These are phyloP conservation scores for Meliscaeva auricollis DNA, from an alignment of 2,888 invertebrate genomes.

Conservation along the genomic window DNA sequence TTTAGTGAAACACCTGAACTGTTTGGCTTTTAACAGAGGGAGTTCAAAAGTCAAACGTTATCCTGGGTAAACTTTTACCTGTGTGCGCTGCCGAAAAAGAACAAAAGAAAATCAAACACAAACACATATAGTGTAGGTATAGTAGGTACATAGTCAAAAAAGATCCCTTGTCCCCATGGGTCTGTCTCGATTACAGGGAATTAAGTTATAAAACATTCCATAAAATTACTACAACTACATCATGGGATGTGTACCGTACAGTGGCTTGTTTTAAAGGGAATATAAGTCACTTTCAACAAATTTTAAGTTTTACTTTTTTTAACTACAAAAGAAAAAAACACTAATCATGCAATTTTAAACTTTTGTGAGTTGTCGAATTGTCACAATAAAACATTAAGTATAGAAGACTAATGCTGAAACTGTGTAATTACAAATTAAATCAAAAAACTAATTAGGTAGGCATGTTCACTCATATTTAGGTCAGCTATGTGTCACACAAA, in stretches of 20 bases:
- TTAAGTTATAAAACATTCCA: constrained; percentile 47
- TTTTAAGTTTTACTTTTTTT: neutral
- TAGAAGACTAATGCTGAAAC: too few species aligned
- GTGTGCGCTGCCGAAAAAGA: constrained; percentile 22
- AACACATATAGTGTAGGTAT: neutral
- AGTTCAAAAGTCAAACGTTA: constrained; percentile 67
- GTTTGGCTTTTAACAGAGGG: constrained; percentile 34
- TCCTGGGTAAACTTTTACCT: constrained; percentile 44
- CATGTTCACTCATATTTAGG: too few species aligned
- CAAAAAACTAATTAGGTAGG: too few species aligned
- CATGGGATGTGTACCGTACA: neutral
- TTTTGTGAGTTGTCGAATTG: too few species aligned
- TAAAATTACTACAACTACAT: constrained; percentile 22
- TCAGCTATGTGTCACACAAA: too few species aligned
- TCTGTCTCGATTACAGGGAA: constrained; percentile 45
- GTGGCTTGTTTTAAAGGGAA: neutral
- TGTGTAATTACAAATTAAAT: too few species aligned
- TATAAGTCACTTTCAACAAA: neutral
- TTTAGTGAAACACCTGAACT: constrained; percentile 48
- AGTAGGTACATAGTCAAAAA: neutral
- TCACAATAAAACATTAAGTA: too few species aligned
- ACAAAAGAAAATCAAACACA: neutral
- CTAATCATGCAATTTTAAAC: too few species aligned
- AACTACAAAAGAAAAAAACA: too few species aligned
- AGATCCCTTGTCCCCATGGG: constrained; percentile 30